These are phyloP conservation scores for Halcyon malimbica DNA, from an alignment of 2,113 vertebrate species.

Conservation along the genomic window DNA sequence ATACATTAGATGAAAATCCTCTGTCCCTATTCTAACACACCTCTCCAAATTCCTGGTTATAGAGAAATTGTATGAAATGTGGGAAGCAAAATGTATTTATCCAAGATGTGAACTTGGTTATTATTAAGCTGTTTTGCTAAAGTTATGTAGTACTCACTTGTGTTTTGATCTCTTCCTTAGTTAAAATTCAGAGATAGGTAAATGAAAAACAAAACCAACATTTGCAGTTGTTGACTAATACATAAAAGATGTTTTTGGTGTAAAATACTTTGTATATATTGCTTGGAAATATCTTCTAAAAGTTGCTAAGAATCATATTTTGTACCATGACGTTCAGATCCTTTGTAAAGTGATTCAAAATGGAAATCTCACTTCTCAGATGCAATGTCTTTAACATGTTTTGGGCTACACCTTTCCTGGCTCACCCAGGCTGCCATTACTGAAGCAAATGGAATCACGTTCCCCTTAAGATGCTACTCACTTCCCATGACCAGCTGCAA, in stretches of 20 bases:
- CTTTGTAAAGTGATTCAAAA: not conserved
- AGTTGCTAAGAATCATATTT: not conserved
- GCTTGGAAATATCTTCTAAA: not conserved
- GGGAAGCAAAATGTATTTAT: not conserved
- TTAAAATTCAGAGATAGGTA: conserved; percentile 29
- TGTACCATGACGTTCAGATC: not conserved
- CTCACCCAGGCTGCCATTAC: not conserved
- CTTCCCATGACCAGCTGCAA: not conserved
- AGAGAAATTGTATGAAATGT: not conserved
- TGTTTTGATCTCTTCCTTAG: conserved; percentile 22
- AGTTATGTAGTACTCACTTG: not conserved
- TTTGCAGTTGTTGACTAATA: not conserved
- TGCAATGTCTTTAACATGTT: not conserved
- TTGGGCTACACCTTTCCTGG: not conserved
- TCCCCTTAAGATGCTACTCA: not conserved
- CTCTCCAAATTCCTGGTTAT: not conserved
- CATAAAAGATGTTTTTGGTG: not conserved
- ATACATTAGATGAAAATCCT: not conserved
- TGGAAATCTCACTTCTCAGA: not conserved
- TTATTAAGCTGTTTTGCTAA: conserved; percentile 12
- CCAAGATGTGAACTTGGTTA: not conserved
- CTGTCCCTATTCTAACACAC: not conserved
- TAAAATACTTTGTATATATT: not conserved
- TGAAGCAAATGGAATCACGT: not conserved
- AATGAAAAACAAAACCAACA: conserved; percentile 11